Conservation (phyloP, 2,888 invertebrate species). For the Tryphoninae sp. region DNA sequence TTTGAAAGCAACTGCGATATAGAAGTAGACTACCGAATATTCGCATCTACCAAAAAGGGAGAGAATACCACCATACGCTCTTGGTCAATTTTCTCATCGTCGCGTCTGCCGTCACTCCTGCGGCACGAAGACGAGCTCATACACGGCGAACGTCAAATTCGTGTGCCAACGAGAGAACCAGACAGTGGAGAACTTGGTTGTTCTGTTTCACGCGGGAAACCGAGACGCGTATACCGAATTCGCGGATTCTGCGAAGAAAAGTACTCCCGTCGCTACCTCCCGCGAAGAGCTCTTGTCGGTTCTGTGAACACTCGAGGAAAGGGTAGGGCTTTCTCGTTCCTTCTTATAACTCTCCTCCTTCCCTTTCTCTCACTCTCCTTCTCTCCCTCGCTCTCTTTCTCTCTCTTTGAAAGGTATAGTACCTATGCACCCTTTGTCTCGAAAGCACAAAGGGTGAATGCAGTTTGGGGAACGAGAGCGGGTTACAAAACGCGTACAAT, state of each 20-base stretch:
- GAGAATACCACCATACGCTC: slow-evolving; percentile 15
- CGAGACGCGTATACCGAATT: slow-evolving; percentile 32
- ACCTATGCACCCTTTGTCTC: slow-evolving; percentile 50
- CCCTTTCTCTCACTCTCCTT: too few relatives aligned
- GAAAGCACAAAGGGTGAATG: slow-evolving; percentile 56
- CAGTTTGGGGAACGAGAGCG: slow-evolving; percentile 41
- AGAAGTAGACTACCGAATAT: neutral
- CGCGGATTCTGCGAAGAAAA: slow-evolving; percentile 45
- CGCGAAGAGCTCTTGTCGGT: slow-evolving; percentile 3
- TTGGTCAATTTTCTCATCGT: slow-evolving; percentile 58
- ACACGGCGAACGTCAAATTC: neutral
- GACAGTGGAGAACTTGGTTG: slow-evolving; percentile 48
- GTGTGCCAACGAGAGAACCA: neutral
- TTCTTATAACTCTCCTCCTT: slow-evolving; percentile 19
- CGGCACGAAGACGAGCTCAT: slow-evolving; percentile 11
- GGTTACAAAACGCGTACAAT: slow-evolving; percentile 41
- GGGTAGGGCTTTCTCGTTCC: slow-evolving; percentile 39
- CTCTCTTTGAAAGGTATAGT: slow-evolving; percentile 35
- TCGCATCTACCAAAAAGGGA: neutral
- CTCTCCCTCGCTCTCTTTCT: slow-evolving; percentile 1
- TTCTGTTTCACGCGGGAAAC: slow-evolving; percentile 51
- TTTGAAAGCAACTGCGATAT: slow-evolving; percentile 11
- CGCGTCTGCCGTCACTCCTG: slow-evolving; percentile 21
- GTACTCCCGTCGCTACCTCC: slow-evolving; percentile 19
- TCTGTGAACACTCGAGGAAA: slow-evolving; percentile 42